phyloP scores from a whole-genome alignment of 2,797 vertebrate species.

The Gadopsis bispinosus region DNA sequence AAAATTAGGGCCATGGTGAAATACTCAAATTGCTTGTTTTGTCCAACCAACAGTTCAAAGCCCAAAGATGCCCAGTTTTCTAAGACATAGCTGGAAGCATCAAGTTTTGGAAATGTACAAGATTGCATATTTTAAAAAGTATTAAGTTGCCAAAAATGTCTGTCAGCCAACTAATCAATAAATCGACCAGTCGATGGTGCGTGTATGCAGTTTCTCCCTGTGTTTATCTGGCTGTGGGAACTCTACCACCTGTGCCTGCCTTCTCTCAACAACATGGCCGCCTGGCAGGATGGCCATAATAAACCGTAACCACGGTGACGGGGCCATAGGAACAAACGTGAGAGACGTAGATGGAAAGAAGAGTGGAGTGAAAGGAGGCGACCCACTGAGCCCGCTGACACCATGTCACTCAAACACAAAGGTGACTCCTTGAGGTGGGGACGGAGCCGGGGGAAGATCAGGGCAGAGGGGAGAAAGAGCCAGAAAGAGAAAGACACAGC shows the following conservation, averaged over 20 bases:
- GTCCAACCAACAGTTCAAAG: too few relatives aligned
- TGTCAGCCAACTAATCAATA: not conserved
- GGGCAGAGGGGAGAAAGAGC: constrained; percentile 40
- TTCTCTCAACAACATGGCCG: constrained; percentile 77
- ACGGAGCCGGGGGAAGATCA: constrained; percentile 50
- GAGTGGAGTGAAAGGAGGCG: constrained; percentile 64
- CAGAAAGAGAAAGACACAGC: constrained; percentile 40
- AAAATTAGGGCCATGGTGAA: not conserved
- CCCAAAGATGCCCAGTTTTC: not conserved
- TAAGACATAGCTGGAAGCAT: not conserved
- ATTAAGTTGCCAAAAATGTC: not conserved
- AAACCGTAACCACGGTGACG: constrained; percentile 68
- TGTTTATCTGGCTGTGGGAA: constrained; percentile 53
- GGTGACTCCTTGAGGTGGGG: constrained; percentile 77
- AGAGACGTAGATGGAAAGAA: constrained; percentile 39
- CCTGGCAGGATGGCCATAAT: constrained; percentile 69
- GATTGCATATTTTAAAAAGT: not conserved
- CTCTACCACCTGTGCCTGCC: constrained; percentile 73
- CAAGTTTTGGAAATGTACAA: not conserved
- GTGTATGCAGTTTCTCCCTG: not conserved
- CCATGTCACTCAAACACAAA: constrained; percentile 77
- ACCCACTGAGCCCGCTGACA: constrained; percentile 72
- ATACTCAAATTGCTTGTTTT: not conserved
- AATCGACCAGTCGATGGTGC: not conserved
- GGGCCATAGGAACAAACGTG: constrained; percentile 52